Conservation (phyloP, 2,797 vertebrate species). For the Notolepis coatsorum region DNA sequence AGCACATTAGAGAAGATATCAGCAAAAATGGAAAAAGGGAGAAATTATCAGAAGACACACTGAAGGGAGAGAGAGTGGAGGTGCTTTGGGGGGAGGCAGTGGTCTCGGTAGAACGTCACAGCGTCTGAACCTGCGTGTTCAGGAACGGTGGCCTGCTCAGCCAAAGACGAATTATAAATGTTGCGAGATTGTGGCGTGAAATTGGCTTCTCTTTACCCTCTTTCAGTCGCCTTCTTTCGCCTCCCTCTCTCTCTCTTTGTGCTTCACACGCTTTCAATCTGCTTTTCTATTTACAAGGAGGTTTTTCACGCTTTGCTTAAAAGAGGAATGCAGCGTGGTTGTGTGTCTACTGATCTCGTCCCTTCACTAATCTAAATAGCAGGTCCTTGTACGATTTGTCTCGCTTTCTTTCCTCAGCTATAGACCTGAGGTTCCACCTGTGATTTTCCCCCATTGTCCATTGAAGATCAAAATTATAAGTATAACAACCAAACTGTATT, state of each 20-base stretch:
- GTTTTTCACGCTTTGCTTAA: slow-evolving; percentile 30
- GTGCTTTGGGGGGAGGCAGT: slow-evolving; percentile 22
- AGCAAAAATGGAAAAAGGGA: slow-evolving; percentile 9
- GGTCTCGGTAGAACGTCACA: slow-evolving; percentile 32
- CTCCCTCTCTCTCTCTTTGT: slow-evolving; percentile 34
- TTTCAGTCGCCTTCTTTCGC: slow-evolving; percentile 18
- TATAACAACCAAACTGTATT: too few relatives aligned
- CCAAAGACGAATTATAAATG: slow-evolving; percentile 61
- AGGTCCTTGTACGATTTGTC: slow-evolving; percentile 12
- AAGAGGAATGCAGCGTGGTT: slow-evolving; percentile 30
- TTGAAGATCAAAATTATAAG: too few relatives aligned
- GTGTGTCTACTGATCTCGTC: slow-evolving; percentile 21
- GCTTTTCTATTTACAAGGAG: slow-evolving; percentile 27
- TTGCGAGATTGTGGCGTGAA: slow-evolving; percentile 68
- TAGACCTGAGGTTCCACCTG: too few relatives aligned
- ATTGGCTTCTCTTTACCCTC: slow-evolving; percentile 67
- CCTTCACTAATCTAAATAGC: slow-evolving; percentile 11
- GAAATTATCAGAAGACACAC: slow-evolving; percentile 17
- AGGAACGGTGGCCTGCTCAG: slow-evolving; percentile 46
- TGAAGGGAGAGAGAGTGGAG: slow-evolving; percentile 3
- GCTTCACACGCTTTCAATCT: slow-evolving; percentile 37
- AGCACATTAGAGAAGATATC: background rate
- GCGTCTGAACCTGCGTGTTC: slow-evolving; percentile 31
- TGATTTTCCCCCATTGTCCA: too few relatives aligned
- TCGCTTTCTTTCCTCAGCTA: slow-evolving; percentile 3